A percentile compares a stretch with the other conserved stretches of the same genome.
Conservation (phyloP, 2,888 invertebrate genomes). For the Halictus quadricinctus region DNA sequence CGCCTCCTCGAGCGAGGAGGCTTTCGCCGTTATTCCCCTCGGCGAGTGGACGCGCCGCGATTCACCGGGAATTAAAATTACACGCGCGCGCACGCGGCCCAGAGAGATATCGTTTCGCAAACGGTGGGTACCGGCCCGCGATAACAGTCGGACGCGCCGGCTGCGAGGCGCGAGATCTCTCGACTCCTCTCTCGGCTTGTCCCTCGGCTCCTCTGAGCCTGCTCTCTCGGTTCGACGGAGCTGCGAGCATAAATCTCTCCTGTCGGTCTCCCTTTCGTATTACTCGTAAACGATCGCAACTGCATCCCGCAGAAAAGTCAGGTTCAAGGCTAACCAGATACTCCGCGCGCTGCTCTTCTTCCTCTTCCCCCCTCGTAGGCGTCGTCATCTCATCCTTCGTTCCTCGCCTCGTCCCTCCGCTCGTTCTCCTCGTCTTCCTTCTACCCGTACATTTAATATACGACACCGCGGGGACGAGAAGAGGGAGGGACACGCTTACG, state of each 20-base stretch:
- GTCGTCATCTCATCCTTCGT: conserved; percentile 16
- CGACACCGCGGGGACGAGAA: conserved; percentile 27
- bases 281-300: conserved; percentile 44
- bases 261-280: conserved; percentile 20
- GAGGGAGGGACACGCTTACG: conserved; percentile 60
- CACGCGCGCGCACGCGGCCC: background rate
- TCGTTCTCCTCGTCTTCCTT: conserved; percentile 25
- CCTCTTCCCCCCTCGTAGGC: conserved; percentile 11
- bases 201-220: background rate
- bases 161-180: conserved; percentile 3
- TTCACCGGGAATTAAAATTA: conserved; percentile 12
- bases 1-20: background rate
- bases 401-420: conserved; percentile 29
- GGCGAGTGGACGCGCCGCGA: background rate
- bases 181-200: background rate
- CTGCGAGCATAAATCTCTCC: conserved; percentile 28
- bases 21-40: conserved; percentile 13
- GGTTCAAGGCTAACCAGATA: conserved; percentile 70
- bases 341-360: conserved; percentile 37
- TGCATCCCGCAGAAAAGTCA: conserved; percentile 67
- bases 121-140: conserved; percentile 1
- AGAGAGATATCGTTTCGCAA: conserved; percentile 12
- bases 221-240: background rate
- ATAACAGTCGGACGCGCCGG: conserved; percentile 24
- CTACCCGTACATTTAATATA: conserved; percentile 52